Evolutionary conservation across 2,888 invertebrate species (phyloP).

Genomic region (Drosophila neotestacea): DNA sequence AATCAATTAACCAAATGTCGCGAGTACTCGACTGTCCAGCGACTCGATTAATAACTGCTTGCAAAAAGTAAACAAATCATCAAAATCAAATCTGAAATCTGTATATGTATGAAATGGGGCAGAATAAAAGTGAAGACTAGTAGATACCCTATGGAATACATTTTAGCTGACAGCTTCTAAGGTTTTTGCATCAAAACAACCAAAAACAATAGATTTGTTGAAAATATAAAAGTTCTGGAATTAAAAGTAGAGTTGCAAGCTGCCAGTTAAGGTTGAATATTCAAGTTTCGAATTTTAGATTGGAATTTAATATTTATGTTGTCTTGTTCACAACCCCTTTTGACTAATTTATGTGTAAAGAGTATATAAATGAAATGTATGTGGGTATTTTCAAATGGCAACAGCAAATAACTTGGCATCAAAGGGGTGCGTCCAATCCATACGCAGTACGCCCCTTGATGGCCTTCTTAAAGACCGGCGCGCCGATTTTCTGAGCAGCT

Average conservation of each 20-base stretch:
- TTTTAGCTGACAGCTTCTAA: too few relatives aligned
- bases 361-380: conserved; percentile 19
- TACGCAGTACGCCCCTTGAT: conserved; percentile 28
- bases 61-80: conserved; percentile 53
- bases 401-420: conserved; percentile 40
- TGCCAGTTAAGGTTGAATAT: too few relatives aligned
- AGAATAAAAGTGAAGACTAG: conserved; percentile 8
- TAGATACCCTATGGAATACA: conserved; percentile 13
- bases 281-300: too few relatives aligned
- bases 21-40: conserved; percentile 66
- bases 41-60: conserved; percentile 65
- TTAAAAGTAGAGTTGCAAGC: too few relatives aligned
- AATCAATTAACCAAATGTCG: conserved; percentile 80
- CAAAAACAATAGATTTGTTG: too few relatives aligned
- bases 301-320: not conserved
- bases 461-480: conserved; percentile 41
- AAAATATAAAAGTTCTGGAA: too few relatives aligned
- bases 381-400: conserved; percentile 28
- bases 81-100: conserved; percentile 51
- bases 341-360: not conserved
- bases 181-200: too few relatives aligned
- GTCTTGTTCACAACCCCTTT: not conserved
- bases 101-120: conserved; percentile 21
- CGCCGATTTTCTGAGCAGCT: conserved; percentile 58
- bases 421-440: conserved; percentile 57